Evolutionary conservation across 2,113 vertebrate species (phyloP).

Genomic region (Prunella himalayana): DNA sequence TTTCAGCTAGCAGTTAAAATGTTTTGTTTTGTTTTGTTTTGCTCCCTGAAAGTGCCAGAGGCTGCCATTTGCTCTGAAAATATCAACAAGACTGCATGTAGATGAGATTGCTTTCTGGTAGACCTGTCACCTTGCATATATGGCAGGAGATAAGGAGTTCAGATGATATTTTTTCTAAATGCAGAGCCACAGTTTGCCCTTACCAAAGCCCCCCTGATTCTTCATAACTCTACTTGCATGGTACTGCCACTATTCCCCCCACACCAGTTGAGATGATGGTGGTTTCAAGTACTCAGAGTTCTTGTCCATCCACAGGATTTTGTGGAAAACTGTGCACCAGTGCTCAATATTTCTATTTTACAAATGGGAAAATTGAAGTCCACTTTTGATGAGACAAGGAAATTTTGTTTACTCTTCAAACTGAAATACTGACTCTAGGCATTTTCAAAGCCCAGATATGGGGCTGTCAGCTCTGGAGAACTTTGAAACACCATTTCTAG

Average conservation of each 20-base stretch:
- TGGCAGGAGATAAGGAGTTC: not conserved
- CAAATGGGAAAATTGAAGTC: not conserved
- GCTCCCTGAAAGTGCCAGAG: not conserved
- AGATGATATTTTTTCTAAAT: not conserved
- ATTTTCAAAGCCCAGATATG: not conserved
- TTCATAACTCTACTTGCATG: not conserved
- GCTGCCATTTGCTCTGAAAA: not conserved
- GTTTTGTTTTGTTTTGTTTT: not conserved
- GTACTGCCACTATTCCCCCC: not conserved
- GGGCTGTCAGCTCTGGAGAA: not conserved
- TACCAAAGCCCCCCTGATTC: not conserved
- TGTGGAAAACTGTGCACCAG: not conserved
- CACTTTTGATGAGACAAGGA: not conserved
- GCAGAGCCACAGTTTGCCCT: not conserved
- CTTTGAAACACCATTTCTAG: not conserved
- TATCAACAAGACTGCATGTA: not conserved
- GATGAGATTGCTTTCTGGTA: not conserved
- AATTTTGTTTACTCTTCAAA: not conserved
- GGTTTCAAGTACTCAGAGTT: not conserved
- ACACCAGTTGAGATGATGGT: accelerated
- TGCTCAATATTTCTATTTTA: not conserved
- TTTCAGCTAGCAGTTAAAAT: not conserved
- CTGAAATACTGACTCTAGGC: not conserved
- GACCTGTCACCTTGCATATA: not conserved
- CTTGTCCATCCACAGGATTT: not conserved